Percentiles rank a stretch among this genome's conserved stretches.
phyloP scores from a whole-genome alignment of 1,140 invertebrate species.

The Tenebrio molitor region DNA sequence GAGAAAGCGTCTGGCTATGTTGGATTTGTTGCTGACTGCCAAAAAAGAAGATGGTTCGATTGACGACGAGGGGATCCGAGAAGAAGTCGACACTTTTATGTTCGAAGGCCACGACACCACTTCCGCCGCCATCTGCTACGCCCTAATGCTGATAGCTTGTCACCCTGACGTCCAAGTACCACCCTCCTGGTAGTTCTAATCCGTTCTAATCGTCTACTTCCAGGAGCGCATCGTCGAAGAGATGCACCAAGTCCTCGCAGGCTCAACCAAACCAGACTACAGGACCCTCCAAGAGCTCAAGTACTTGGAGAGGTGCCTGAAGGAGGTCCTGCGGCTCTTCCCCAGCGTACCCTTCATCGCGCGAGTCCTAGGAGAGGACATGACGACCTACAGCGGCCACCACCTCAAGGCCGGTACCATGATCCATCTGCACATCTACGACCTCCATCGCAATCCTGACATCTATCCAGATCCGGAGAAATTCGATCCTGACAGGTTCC shows the following conservation, averaged over 20 bases:
- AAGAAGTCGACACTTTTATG: conserved; percentile 88
- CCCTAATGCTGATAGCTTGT: conserved; percentile 63
- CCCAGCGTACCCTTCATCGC: conserved; percentile 78
- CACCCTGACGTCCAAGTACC: conserved; percentile 57
- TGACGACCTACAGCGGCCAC: conserved; percentile 59
- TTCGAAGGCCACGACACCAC: conserved; percentile 74
- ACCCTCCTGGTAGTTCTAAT: no score
- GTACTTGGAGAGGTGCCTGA: conserved; percentile 76
- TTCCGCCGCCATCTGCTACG: conserved; percentile 63
- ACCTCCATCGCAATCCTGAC: conserved; percentile 45
- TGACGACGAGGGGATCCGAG: conserved; percentile 77
- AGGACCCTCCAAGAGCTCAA: conserved; percentile 72
- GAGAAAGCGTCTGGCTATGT: conserved; percentile 79
- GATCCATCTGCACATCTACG: conserved; percentile 43
- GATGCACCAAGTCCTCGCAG: conserved; percentile 75
- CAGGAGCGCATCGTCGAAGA: conserved; percentile 63
- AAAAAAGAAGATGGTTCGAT: conserved; percentile 69
- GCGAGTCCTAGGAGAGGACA: conserved; percentile 69
- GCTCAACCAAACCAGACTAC: conserved; percentile 51
- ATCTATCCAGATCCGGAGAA: conserved; percentile 74
- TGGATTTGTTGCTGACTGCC: conserved; percentile 82
- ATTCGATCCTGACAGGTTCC: conserved; percentile 79
- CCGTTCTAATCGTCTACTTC: no score
- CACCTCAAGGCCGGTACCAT: conserved; percentile 40
- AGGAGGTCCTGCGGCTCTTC: conserved; percentile 74